Evolutionary conservation across 1,140 invertebrate genomes (phyloP).

Genomic region (Drosophila asahinai): DNA sequence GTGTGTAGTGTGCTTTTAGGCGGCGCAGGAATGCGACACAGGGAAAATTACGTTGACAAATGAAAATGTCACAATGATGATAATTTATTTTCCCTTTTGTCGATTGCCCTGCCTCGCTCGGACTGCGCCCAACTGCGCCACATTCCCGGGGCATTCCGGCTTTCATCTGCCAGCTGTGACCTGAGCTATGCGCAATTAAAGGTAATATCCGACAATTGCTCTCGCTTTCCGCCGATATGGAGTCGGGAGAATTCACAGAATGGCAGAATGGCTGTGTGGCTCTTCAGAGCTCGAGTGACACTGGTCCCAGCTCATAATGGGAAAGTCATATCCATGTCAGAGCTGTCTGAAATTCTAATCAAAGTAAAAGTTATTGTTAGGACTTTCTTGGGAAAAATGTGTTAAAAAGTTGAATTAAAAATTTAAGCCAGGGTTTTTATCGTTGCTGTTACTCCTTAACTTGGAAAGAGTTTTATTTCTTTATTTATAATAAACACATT

Average conservation of each 20-base stretch:
- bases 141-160: constrained; percentile 60
- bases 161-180: constrained; percentile 65
- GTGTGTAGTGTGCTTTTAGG: constrained; percentile 69
- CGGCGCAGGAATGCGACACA: constrained; percentile 69
- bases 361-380: too few relatives aligned
- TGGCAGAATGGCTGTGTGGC: neutral
- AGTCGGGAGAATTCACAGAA: neutral
- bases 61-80: constrained; percentile 83
- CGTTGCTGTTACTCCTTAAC: too few relatives aligned
- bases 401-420: too few relatives aligned
- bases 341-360: neutral
- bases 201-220: constrained; percentile 54
- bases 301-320: neutral
- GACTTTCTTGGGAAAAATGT: too few relatives aligned
- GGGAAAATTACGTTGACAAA: constrained; percentile 79
- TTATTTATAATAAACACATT: neutral
- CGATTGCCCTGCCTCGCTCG: constrained; percentile 61
- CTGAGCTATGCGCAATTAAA: constrained; percentile 68
- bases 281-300: neutral
- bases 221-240: neutral
- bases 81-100: constrained; percentile 81
- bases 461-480: neutral
- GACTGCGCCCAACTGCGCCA: constrained; percentile 33
- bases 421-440: too few relatives aligned
- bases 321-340: neutral